Evolutionary conservation across 2,888 invertebrate genomes (phyloP).

Genomic region (Spodoptera exigua): DNA sequence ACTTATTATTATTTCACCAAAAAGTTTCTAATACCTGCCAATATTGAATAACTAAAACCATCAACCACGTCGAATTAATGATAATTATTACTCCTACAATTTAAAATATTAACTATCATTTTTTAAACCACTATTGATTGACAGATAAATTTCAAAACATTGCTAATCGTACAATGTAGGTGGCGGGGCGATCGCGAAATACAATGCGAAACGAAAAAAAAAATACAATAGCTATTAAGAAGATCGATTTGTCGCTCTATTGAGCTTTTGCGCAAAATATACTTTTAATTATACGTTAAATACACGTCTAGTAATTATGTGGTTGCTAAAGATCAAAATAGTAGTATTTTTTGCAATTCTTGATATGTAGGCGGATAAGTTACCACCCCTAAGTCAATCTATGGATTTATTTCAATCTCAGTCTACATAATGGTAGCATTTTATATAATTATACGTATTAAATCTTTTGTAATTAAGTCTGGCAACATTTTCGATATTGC

Average conservation of each 20-base stretch:
- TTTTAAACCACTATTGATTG: conserved; percentile 47
- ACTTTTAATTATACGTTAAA: conserved; percentile 80
- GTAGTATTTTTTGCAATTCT: conserved; percentile 65
- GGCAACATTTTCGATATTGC: conserved; percentile 47
- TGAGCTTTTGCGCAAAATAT: conserved; percentile 76
- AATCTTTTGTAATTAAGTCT: conserved; percentile 72
- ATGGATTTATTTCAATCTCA: conserved; percentile 81
- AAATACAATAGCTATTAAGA: conserved; percentile 59
- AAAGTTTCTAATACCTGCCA: no score
- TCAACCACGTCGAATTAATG: background rate
- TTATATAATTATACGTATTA: conserved; percentile 76
- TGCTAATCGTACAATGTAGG: conserved; percentile 26
- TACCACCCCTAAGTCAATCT: conserved; percentile 64
- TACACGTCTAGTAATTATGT: conserved; percentile 76
- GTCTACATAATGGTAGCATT: conserved; percentile 64
- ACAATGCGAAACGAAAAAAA: conserved; percentile 50
- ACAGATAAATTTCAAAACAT: conserved; percentile 47
- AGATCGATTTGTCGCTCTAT: conserved; percentile 81
- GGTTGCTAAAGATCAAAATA: conserved; percentile 85
- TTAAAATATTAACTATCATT: background rate
- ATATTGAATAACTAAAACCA: no score
- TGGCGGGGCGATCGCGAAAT: conserved; percentile 32
- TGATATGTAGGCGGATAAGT: conserved; percentile 69
- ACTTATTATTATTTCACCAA: no score
- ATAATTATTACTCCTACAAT: background rate